Evolutionary conservation across 2,888 invertebrate genomes (phyloP).

Genomic region (Steinernema scapterisci): DNA sequence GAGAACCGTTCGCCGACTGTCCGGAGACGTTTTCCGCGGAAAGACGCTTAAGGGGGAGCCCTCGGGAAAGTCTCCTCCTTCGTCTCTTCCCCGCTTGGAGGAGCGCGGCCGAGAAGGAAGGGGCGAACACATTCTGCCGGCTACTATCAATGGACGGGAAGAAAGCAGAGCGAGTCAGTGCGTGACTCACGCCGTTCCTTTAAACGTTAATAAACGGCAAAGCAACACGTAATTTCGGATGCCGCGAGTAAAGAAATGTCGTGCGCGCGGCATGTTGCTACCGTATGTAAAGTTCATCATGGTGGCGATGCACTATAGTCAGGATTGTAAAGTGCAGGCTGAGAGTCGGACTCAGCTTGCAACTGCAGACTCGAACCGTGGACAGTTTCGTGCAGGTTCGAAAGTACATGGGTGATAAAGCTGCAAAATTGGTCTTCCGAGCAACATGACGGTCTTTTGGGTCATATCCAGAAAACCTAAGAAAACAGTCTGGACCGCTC

Average conservation of each 20-base stretch:
- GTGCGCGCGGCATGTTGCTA: too few relatives aligned
- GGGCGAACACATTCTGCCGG: background rate
- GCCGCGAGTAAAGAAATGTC: background rate
- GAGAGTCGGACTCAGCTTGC: background rate
- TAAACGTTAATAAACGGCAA: slow-evolving; percentile 9
- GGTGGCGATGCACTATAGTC: background rate
- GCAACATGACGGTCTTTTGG: too few relatives aligned
- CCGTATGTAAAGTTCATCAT: too few relatives aligned
- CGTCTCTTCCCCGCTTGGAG: too few relatives aligned
- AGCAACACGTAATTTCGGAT: background rate
- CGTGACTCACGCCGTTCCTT: background rate
- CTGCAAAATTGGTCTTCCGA: too few relatives aligned
- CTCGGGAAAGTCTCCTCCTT: slow-evolving; percentile 18
- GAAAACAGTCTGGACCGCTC: too few relatives aligned
- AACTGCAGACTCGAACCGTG: too few relatives aligned
- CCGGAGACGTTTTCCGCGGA: background rate
- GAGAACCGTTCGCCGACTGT: background rate
- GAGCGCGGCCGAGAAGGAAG: background rate
- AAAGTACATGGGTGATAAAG: too few relatives aligned
- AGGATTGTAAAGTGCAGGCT: background rate
- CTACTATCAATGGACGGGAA: slow-evolving; percentile 24
- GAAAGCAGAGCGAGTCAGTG: background rate
- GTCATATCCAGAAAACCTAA: too few relatives aligned
- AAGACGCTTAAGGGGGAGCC: too few relatives aligned
- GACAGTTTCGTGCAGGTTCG: too few relatives aligned